Conservation (phyloP, 2,888 invertebrate species). For the Drosophila phalerata region DNA sequence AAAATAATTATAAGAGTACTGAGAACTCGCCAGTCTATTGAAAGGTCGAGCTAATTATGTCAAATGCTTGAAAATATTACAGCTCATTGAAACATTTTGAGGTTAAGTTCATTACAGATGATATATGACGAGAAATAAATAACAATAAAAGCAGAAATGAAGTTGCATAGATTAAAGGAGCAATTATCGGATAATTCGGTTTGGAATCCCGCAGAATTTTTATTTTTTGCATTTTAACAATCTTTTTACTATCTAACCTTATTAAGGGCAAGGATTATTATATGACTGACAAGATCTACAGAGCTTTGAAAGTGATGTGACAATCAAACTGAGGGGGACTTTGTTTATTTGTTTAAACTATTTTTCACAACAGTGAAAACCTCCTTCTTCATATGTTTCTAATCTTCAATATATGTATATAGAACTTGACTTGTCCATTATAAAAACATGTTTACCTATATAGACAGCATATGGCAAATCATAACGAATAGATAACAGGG, state of each 20-base stretch:
- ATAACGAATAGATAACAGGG: conserved; percentile 34
- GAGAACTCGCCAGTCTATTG: neutral
- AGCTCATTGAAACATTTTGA: neutral
- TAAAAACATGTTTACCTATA: conserved; percentile 23
- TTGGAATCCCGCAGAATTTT: no score
- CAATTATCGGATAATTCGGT: neutral
- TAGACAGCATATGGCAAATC: conserved; percentile 51
- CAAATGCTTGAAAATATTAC: neutral
- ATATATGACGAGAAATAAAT: neutral
- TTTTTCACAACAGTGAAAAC: neutral
- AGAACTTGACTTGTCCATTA: neutral
- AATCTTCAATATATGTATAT: conserved; percentile 1
- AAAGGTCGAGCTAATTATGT: conserved; percentile 5
- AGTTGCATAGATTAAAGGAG: no score
- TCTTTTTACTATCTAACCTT: no score
- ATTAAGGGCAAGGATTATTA: neutral
- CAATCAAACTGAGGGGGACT: neutral
- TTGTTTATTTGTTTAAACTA: neutral
- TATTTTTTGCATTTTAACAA: no score
- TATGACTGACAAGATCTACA: neutral
- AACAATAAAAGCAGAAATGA: neutral
- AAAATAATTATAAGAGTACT: conserved; percentile 3
- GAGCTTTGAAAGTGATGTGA: neutral
- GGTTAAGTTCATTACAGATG: conserved; percentile 1
- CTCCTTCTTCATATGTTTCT: neutral